Evolutionary conservation across 2,888 invertebrate genomes (phyloP), one percentile per base, ranked within the genome.

Genomic region (Leucophenga montana): DNA sequence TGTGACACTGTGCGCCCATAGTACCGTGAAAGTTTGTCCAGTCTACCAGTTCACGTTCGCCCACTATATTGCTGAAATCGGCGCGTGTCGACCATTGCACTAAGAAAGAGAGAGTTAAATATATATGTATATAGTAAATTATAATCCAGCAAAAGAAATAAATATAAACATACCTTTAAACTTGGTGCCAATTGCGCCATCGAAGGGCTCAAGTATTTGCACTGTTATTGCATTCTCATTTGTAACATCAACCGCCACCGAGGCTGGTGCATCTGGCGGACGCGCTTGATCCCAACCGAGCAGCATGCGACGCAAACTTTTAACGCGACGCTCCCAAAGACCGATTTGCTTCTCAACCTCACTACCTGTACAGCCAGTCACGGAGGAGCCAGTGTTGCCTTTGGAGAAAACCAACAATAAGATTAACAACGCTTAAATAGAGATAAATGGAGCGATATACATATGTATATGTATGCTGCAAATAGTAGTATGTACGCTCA

Each of bases 51-150:
- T 95, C 95, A 22, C 93, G 91, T 80, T 93, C 93, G 0, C 97
- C 97, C 70, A 94, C 94, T 67, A 97, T 90, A 74, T 93, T 92
- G 20, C 92, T 92, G 89, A 98, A 98, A 85, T 95, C 95, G 5
- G 95, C 93, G 65, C 93, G 92, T 9, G 93, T 92, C 75, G 97
- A 97, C 98, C 98, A 98, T 91, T 98, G 97, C 87, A 98, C 97
- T 97, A 89, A 13, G 87, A 66, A 2, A 39, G 5, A 48, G 18
- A 20, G n/a, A n/a, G n/a, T n/a, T n/a, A n/a, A 46, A 31, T 46
- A 16, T 39, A 16, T 65, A 67, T 72, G n/a, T 71, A 44, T 33
- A 27, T 18, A 6, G 14, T 57, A 65, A n/a, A 46, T 46, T 46
- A 46, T 46, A 46, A 46, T 4, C n/a, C 13, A 46, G 46, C 46